Percentiles rank a stretch among this genome's conserved stretches.
Evolutionary conservation across 1,140 invertebrate genomes (phyloP).

Genomic region (Saccostrea echinata): DNA sequence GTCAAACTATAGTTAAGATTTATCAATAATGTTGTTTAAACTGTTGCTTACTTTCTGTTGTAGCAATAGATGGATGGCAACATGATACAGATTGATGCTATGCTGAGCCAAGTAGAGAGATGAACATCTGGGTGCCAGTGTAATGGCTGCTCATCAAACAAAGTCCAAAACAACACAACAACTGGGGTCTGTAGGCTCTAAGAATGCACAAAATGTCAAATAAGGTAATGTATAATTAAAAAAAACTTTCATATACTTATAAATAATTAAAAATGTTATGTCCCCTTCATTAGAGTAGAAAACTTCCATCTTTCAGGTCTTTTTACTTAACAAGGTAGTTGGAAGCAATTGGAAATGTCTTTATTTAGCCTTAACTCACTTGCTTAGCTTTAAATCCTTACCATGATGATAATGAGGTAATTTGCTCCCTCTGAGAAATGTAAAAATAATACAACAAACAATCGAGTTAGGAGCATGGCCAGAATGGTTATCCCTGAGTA

Average conservation of each 20-base stretch:
- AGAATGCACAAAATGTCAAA: background rate
- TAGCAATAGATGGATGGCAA: slow-evolving; percentile 58
- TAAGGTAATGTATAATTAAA: background rate
- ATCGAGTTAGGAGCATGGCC: slow-evolving; percentile 44
- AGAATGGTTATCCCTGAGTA: slow-evolving; percentile 41
- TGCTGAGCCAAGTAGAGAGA: slow-evolving; percentile 57
- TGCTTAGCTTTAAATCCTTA: background rate
- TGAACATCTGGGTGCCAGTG: slow-evolving; percentile 53
- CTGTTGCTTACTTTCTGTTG: slow-evolving; percentile 47
- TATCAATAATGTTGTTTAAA: background rate
- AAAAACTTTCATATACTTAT: background rate
- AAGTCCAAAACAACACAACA: slow-evolving; percentile 59
- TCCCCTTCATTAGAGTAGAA: background rate
- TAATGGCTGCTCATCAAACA: slow-evolving; percentile 60
- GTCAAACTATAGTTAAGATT: too few species aligned
- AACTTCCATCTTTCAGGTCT: too few species aligned
- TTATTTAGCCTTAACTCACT: too few species aligned
- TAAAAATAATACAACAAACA: slow-evolving; percentile 47
- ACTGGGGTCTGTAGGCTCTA: slow-evolving; percentile 59
- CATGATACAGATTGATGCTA: slow-evolving; percentile 55
- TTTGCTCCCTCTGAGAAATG: slow-evolving; percentile 53
- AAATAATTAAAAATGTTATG: slow-evolving; percentile 1
- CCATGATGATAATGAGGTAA: slow-evolving; percentile 55
- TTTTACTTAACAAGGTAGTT: too few species aligned
- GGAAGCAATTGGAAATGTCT: too few species aligned